Conservation (phyloP, 2,888 invertebrate genomes). For the Lasioglossum morio region DNA sequence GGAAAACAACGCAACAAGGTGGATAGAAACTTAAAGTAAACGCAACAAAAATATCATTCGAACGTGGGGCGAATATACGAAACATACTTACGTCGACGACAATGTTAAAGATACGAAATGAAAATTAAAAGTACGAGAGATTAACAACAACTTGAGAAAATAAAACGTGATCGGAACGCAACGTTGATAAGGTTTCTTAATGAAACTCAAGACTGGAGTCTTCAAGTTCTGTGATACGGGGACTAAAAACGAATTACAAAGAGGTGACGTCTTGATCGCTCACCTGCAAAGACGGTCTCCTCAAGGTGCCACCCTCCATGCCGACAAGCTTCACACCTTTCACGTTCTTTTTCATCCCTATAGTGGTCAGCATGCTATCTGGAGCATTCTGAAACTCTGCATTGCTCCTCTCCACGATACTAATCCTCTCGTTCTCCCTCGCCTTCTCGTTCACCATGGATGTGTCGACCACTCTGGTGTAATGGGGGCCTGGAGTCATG, state of each 20-base stretch:
- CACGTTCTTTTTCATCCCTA: conserved; percentile 79
- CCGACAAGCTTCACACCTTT: conserved; percentile 83
- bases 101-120: background rate
- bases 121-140: background rate
- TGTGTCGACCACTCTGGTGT: conserved; percentile 54
- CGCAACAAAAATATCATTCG: background rate
- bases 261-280: conserved; percentile 51
- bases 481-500: conserved; percentile 51
- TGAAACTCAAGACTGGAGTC: background rate
- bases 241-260: conserved; percentile 30
- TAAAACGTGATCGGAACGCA: background rate
- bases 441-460: conserved; percentile 49
- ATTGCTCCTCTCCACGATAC: conserved; percentile 75
- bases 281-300: conserved; percentile 82
- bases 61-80: background rate
- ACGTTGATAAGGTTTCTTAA: background rate
- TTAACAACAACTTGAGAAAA: background rate
- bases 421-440: conserved; percentile 59
- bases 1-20: conserved; percentile 1
- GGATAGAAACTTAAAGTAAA: background rate
- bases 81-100: background rate
- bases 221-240: background rate
- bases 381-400: conserved; percentile 76
- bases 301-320: conserved; percentile 82
- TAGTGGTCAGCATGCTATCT: conserved; percentile 61